phyloP scores from a whole-genome alignment of 1,140 invertebrate genomes.

The Sitobion miscanthi region DNA sequence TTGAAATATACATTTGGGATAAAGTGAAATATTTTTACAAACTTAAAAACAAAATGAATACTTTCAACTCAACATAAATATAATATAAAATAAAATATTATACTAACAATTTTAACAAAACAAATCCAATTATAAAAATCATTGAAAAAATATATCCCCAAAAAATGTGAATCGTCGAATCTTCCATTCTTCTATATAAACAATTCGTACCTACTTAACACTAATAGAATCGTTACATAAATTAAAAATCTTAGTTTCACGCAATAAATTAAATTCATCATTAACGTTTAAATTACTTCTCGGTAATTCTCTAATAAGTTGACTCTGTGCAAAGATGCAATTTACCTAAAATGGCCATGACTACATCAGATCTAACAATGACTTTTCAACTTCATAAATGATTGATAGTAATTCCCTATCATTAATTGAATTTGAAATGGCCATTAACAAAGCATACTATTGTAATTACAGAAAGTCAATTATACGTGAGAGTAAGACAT shows the following conservation, averaged over 20 bases:
- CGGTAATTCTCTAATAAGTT: constrained; percentile 5
- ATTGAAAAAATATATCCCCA: not conserved
- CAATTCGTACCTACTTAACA: not conserved
- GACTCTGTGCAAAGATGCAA: not conserved
- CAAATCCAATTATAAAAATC: not conserved
- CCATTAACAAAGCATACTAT: not conserved
- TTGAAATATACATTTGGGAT: not conserved
- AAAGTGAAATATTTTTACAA: not conserved
- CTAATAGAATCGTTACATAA: not conserved
- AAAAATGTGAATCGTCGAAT: not conserved
- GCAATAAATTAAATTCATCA: not conserved
- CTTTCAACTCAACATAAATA: not conserved
- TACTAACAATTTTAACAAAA: not conserved
- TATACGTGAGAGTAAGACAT: not conserved
- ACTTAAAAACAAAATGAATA: not conserved
- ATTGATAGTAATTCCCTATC: not conserved
- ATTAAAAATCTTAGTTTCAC: not conserved
- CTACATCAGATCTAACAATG: not conserved
- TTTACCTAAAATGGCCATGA: not conserved
- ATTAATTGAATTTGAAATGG: not conserved
- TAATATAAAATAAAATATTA: not conserved
- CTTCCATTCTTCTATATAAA: not conserved
- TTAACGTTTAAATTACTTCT: not conserved
- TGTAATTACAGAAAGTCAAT: not conserved
- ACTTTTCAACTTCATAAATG: not conserved